Base-by-base conservation (phyloP, 2,888 invertebrate genomes). In the Nasonovia ribisnigri region DNA sequence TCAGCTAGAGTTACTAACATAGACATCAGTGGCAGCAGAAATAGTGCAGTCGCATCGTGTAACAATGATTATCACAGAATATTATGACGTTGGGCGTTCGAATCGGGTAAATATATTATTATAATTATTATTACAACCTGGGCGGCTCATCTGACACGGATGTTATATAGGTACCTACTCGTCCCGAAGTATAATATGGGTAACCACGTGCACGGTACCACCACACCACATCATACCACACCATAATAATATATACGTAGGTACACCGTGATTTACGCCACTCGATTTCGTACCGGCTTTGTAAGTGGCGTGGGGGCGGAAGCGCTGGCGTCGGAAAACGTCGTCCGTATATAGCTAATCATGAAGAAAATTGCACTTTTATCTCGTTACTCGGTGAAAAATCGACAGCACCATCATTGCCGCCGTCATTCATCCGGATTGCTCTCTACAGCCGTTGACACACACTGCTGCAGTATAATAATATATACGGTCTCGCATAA, bases 331-430 rank as follows among this genome's bases (percentile, higher is more conserved):
- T 36, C 36, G 20, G 77, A 20, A 77, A 77, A 77, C 20, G 36
- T 20, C 20, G 77, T 36, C 77, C 36, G 77, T 77, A 77, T 36
- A 43, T 29, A 46, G 57, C 84, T 86, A 86, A 91, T 91, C 91
- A 36, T 36, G 91, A 57, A 86, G 91, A 91, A 91, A 91, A 91
- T 91, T 86, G 46, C 86, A 60, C 86, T 91, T 91, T 91, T 91
- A 86, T 91, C 91, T 86, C 57, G 46, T 24, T 86, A 57, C 86
- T 26, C 48, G 90, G 60, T 90, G 67, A 90, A 90, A 90, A 90
- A 90, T 90, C 90, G 90, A 90, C 60, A 46, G 90, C 60, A 4
- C 29, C 60, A 90, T 43, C n/a, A 24, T 24, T 46, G 60, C 10
- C 46, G 46, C 13, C 60, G 60, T n/a, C 57, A 16, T 29, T 60